Conservation (phyloP, 2,888 invertebrate genomes). For the Xestia c-nigrum region DNA sequence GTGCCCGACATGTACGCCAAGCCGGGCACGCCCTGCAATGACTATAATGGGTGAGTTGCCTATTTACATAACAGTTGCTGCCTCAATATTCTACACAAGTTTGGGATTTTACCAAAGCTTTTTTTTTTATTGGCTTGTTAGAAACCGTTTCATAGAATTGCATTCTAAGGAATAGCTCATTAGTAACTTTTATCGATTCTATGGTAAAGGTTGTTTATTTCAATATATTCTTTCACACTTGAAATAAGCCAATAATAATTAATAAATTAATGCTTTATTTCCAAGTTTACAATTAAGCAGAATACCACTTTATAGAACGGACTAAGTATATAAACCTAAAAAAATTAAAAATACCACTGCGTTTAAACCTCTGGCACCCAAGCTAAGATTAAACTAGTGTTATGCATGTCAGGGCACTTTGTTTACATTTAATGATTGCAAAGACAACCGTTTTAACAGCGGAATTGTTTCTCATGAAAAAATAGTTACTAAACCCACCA, state of each 20-base stretch:
- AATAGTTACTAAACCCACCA: background rate
- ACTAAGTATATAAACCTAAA: no score
- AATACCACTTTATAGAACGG: no score
- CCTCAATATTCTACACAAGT: background rate
- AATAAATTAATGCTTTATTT: no score
- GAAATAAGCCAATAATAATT: background rate
- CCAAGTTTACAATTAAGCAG: no score
- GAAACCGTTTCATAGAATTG: background rate
- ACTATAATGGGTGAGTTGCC: slow-evolving; percentile 94
- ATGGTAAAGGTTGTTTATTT: background rate
- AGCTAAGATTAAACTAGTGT: no score
- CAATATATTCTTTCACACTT: background rate
- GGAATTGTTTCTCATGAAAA: background rate
- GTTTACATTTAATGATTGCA: background rate
- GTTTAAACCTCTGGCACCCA: no score
- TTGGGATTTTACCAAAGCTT: background rate
- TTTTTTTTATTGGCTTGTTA: background rate
- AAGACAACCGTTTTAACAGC: background rate
- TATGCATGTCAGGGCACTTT: no score
- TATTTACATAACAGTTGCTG: no score
- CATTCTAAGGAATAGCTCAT: background rate
- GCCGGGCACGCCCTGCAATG: slow-evolving; percentile 98
- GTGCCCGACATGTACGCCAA: slow-evolving; percentile 98
- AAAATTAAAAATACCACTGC: no score
- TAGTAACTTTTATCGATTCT: background rate